Evolutionary conservation across 92 coral and sea anemone genomes (phyloP).

Genomic region (Metridium senile): DNA sequence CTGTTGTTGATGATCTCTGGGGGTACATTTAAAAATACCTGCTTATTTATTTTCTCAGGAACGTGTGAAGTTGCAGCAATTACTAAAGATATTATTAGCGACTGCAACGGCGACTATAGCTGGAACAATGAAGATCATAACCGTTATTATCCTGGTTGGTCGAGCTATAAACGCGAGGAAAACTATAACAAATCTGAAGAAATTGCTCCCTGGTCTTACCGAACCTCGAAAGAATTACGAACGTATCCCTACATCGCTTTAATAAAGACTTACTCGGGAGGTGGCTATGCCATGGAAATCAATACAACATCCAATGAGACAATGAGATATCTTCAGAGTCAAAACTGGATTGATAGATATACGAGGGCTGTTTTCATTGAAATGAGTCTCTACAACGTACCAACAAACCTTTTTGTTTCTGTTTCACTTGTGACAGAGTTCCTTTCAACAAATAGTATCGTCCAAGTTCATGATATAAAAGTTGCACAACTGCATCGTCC

Average conservation of each 20-base stretch:
- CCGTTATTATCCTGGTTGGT: slow-evolving; percentile 71
- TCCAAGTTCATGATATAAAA: slow-evolving; percentile 54
- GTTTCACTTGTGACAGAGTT: slow-evolving; percentile 80
- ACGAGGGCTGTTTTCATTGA: slow-evolving; percentile 90
- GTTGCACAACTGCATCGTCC: slow-evolving; percentile 73
- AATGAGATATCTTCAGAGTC: slow-evolving; percentile 37
- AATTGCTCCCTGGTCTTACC: slow-evolving; percentile 64
- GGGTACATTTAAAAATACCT: too few species aligned
- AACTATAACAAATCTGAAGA: not conserved
- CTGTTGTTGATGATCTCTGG: too few species aligned
- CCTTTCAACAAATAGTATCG: slow-evolving; percentile 74
- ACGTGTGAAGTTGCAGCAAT: slow-evolving; percentile 65
- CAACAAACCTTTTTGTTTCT: slow-evolving; percentile 74
- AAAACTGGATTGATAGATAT: slow-evolving; percentile 70
- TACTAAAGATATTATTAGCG: slow-evolving; percentile 31
- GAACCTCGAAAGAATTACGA: slow-evolving; percentile 52
- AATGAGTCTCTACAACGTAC: slow-evolving; percentile 78
- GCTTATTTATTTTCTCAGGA: slow-evolving; percentile 22
- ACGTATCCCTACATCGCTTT: slow-evolving; percentile 71
- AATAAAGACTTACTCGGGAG: slow-evolving; percentile 71
- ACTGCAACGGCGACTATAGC: slow-evolving; percentile 71
- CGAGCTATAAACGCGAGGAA: not conserved
- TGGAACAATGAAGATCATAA: slow-evolving; percentile 65
- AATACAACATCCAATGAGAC: slow-evolving; percentile 23
- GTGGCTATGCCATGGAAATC: slow-evolving; percentile 73